phyloP scores from a whole-genome alignment of 2,797 vertebrate genomes.

The Tadarida brasiliensis region DNA sequence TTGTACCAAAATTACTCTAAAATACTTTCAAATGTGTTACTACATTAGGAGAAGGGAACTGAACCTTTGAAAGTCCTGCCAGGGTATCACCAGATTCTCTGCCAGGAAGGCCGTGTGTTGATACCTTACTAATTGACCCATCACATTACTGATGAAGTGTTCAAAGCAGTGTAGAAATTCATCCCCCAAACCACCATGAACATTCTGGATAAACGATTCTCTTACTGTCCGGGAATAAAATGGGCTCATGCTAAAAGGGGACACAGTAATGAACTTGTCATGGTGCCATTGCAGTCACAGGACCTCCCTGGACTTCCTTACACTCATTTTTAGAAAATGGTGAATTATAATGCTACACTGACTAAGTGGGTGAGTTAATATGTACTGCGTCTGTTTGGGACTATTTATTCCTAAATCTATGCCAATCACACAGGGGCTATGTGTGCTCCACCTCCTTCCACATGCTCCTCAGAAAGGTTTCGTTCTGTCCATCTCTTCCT shows the following conservation, averaged over 20 bases:
- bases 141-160: slow-evolving; percentile 60
- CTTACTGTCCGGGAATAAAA: background rate
- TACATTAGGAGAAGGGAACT: slow-evolving; percentile 46
- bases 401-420: background rate
- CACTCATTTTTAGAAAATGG: background rate
- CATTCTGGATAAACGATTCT: slow-evolving; percentile 42
- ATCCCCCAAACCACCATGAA: background rate
- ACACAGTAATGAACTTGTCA: background rate
- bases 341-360: background rate
- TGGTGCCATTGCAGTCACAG: background rate
- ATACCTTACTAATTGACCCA: slow-evolving; percentile 28
- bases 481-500: background rate
- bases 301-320: background rate
- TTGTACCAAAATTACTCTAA: slow-evolving; percentile 51
- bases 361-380: background rate
- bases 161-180: slow-evolving; percentile 57
- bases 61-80: slow-evolving; percentile 15
- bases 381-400: background rate
- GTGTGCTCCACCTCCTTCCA: background rate
- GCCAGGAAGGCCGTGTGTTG: slow-evolving; percentile 65
- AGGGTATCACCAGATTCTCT: slow-evolving; percentile 36
- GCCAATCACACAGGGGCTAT: background rate
- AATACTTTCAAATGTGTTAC: background rate
- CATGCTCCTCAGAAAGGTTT: background rate
- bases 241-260: background rate